A percentile compares a stretch with the other conserved stretches of the same genome.
Conservation (phyloP, 2,797 vertebrate species). For the Sebastes matsubarae region DNA sequence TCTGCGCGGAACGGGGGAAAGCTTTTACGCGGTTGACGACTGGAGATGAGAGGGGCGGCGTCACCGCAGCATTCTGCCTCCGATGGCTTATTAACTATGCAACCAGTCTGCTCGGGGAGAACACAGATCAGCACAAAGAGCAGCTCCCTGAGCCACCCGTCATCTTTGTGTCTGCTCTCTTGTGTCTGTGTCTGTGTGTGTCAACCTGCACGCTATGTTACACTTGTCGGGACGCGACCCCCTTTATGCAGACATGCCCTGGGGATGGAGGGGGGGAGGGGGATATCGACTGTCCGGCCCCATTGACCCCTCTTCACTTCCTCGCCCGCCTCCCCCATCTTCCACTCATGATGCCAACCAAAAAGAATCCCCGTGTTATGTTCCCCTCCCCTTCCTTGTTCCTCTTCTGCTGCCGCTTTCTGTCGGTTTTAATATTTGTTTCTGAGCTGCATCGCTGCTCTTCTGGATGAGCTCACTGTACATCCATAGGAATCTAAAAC, state of each 20-base stretch:
- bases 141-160: constrained; percentile 25
- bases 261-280: background rate
- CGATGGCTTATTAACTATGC: constrained; percentile 54
- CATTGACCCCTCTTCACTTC: constrained; percentile 49
- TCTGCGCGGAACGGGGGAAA: background rate
- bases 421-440: constrained; percentile 1
- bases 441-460: background rate
- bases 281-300: constrained; percentile 44
- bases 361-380: constrained; percentile 10
- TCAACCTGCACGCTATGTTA: constrained; percentile 38
- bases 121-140: constrained; percentile 58
- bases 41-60: constrained; percentile 10
- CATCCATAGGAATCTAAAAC: constrained; percentile 3
- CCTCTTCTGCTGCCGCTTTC: background rate
- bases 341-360: constrained; percentile 6
- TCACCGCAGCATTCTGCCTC: constrained; percentile 12
- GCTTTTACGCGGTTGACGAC: background rate
- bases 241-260: constrained; percentile 54
- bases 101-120: constrained; percentile 20
- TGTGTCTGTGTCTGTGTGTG: constrained; percentile 1
- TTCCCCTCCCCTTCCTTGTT: background rate
- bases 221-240: constrained; percentile 12
- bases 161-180: constrained; percentile 59
- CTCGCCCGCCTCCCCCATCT: background rate
- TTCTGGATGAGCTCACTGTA: background rate